These are phyloP conservation scores for Phoenicopterus ruber DNA, from an alignment of 2,113 vertebrate species.

Conservation along the genomic window DNA sequence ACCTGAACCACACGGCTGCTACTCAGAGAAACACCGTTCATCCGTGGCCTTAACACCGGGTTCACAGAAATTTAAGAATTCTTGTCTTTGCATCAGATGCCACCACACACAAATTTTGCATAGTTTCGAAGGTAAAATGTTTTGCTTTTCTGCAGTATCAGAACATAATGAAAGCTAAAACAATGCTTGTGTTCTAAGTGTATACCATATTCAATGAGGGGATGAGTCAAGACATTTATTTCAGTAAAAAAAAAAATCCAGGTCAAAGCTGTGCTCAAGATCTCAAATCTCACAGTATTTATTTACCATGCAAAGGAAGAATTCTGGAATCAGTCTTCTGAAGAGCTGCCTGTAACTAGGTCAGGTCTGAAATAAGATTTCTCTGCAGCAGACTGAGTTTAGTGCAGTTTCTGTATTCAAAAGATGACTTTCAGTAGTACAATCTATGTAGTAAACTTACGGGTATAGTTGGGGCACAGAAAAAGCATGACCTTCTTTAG, in stretches of 20 bases:
- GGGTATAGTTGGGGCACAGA: neutral
- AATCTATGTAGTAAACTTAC: constrained; percentile 24
- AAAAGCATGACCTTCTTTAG: neutral
- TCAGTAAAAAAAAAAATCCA: neutral
- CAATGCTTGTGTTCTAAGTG: neutral
- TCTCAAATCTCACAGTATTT: constrained; percentile 28
- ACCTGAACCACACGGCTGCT: neutral
- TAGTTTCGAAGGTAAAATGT: constrained; percentile 50
- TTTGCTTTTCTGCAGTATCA: constrained; percentile 12
- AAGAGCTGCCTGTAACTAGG: constrained; percentile 36
- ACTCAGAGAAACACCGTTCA: neutral
- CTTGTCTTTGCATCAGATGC: constrained; percentile 11
- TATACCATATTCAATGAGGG: neutral
- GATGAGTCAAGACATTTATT: neutral
- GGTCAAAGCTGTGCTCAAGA: neutral
- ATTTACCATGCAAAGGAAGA: constrained; percentile 41
- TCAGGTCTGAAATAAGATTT: constrained; percentile 26
- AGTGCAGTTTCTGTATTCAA: constrained; percentile 54
- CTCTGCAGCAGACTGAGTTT: constrained; percentile 55
- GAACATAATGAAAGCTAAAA: neutral
- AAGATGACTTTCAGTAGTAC: constrained; percentile 70
- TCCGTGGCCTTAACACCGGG: neutral
- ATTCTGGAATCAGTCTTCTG: constrained; percentile 28
- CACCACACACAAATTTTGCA: constrained; percentile 32
- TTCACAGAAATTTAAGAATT: neutral